Conservation (phyloP, 2,888 invertebrate species). For the Cepaea hortensis region DNA sequence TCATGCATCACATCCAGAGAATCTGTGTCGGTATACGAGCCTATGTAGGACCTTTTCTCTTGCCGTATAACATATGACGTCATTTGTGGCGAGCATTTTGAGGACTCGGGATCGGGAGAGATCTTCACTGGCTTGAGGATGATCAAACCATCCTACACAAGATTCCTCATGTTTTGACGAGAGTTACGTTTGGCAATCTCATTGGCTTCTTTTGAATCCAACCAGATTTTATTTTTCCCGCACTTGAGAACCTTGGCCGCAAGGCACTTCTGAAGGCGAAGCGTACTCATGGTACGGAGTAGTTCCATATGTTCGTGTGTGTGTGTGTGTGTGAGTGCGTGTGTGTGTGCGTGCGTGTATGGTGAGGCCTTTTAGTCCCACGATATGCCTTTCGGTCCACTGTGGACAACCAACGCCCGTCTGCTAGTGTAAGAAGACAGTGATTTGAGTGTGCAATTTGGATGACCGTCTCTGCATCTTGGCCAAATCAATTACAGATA, state of each 20-base stretch:
- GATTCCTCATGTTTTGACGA: slow-evolving; percentile 97
- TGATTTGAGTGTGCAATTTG: no score
- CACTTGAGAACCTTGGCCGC: slow-evolving; percentile 99
- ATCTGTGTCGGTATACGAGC: no score
- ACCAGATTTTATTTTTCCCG: slow-evolving; percentile 99
- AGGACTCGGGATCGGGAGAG: slow-evolving; percentile 97
- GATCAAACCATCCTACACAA: slow-evolving; percentile 99
- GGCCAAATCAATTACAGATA: no score
- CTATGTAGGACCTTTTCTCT: slow-evolving; percentile 87
- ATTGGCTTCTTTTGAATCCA: slow-evolving; percentile 99
- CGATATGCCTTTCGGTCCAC: no score
- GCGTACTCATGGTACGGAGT: slow-evolving; percentile 62
- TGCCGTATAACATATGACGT: slow-evolving; percentile 93
- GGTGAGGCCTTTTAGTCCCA: no score
- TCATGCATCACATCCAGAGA: no score
- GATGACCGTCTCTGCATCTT: no score
- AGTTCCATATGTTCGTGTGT: no score
- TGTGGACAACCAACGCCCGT: no score
- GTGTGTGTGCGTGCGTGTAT: no score
- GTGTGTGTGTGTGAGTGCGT: no score
- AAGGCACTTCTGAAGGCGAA: slow-evolving; percentile 92
- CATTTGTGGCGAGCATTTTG: slow-evolving; percentile 98
- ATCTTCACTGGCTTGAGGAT: slow-evolving; percentile 99
- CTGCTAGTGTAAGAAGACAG: no score
- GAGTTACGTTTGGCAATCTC: slow-evolving; percentile 99